These are phyloP conservation scores for Holocentrus rufus DNA, from an alignment of 2,797 vertebrate species.

Conservation along the genomic window DNA sequence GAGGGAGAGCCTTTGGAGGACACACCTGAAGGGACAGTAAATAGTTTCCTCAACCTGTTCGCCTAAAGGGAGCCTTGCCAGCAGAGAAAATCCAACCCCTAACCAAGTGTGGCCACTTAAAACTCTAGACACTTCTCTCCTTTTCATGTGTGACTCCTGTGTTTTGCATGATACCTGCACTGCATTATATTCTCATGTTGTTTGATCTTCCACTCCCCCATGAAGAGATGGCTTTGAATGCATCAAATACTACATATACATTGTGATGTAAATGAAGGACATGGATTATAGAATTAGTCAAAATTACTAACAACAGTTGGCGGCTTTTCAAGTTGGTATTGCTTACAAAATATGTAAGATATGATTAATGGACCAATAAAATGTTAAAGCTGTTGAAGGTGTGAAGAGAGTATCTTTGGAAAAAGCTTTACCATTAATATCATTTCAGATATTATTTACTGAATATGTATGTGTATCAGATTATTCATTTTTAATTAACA, in stretches of 20 bases:
- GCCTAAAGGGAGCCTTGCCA: conserved; percentile 64
- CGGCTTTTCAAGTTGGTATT: conserved; percentile 63
- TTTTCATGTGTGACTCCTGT: conserved; percentile 51
- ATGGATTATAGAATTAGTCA: conserved; percentile 60
- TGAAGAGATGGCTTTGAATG: conserved; percentile 63
- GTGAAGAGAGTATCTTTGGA: neutral
- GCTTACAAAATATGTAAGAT: conserved; percentile 71
- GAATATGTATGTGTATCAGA: too few relatives aligned
- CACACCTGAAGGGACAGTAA: conserved; percentile 73
- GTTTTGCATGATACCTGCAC: conserved; percentile 53
- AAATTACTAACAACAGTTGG: conserved; percentile 68
- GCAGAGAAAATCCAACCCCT: conserved; percentile 36
- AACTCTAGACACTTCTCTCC: conserved; percentile 57
- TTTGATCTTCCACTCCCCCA: conserved; percentile 41
- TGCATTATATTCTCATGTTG: conserved; percentile 46
- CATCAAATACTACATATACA: conserved; percentile 55
- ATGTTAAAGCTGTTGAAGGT: conserved; percentile 65
- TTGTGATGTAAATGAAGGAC: conserved; percentile 53
- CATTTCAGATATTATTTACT: too few relatives aligned
- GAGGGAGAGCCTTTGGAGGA: conserved; percentile 70
- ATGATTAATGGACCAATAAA: conserved; percentile 76
- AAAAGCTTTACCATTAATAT: too few relatives aligned
- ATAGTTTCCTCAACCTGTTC: conserved; percentile 80
- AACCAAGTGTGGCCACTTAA: conserved; percentile 37
- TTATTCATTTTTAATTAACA: too few relatives aligned